Evolutionary conservation across 1,140 invertebrate genomes (phyloP), one percentile per base, ranked within the genome.

Genomic region (Drosophila cardini): DNA sequence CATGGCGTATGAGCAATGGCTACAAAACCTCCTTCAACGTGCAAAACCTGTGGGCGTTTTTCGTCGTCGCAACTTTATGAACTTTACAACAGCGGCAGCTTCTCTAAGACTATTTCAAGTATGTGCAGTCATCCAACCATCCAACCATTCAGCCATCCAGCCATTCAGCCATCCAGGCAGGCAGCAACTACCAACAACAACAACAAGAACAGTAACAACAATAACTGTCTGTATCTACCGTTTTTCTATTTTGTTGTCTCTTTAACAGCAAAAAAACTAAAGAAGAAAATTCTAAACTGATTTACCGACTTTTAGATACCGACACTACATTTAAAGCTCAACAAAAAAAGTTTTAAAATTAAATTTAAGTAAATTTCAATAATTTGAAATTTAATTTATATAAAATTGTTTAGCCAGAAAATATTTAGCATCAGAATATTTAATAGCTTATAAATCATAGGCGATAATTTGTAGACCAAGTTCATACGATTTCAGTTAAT

Each of bases 11-110:
- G 83, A 87, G 82, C 76, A 85, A 85, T 85, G 81, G 73, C 70
- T 80, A 76, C 80, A 77, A 74, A 80, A 76, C 36, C 53, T 18
- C 1, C n/a, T 38, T 62, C 69, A 80, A 80, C 69, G 78, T 73
- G 76, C 80, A 62, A 69, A 87, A 89, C 83, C 84, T 87, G 84
- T 87, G 83, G 80, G 83, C 83, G 80, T 89, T 83, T 74, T 83
- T 87, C 84, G 79, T 87, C 84, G 79, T 87, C 79, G 72, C 84
- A 83, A 87, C 64, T 87, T 87, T 80, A 87, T 89, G 80, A 87
- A 89, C 84, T 89, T 89, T 83, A 72, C 56, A 74, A 55, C 55
- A 50, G 75, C 71, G 55, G 57, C 71, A 74, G 71, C 58, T 45
- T 36, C 70, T 40, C 61, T 76, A 85, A 86, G 82, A 78, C 82